Base-by-base conservation (phyloP, 2,888 invertebrate genomes). In the Rutpela maculata region DNA sequence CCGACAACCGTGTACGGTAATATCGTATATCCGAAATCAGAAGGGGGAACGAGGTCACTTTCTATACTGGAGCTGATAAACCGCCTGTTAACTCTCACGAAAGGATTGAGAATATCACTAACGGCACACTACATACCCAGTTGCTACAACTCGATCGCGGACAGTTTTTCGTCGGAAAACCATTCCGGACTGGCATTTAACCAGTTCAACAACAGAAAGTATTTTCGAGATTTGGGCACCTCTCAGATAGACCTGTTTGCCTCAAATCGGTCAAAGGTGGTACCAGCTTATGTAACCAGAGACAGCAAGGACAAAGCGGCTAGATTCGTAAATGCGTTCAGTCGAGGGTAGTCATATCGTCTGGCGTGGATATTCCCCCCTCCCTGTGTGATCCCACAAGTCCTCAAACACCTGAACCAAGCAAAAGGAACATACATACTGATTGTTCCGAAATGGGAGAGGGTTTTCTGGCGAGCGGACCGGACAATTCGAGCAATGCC, bases 381-480 rank as follows among this genome's bases (percentile, higher is more conserved):
- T 15, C 86, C 86, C n/a, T 69, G 76, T 11, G 75, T 85, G 50
- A 82, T 85, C 5, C 85, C 86, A 11, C 60, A 60, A 60, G 60
- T 60, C 11, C 60, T 62, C 62, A 62, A 15, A 26, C 62, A 62
- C 26, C 12, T 60, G 10, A 84, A 85, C 74, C 57, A 60, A 6
- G 81, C 84, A 9, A 66, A 62, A 63, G 85, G 85, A n/a, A 68
- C 60, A 12, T 85, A 83, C 70, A 79, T 86, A 7, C 60, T 86
- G 35, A 77, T 86, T 55, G 84, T 81, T 2, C 80, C 80, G 12
- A 83, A 84, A 38, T 80, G 84, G 76, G 74, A 80, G 19, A 80
- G 69, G 65, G 84, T 83, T 2, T 87, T 85, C 74, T 87, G 87
- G 86, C 63, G 81, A 81, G 74, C 85, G 17, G 86, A 87, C 57